Evolutionary conservation across 2,113 vertebrate species (phyloP), one percentile per base, ranked within the genome.

Genomic region (Meleagris gallopavo): DNA sequence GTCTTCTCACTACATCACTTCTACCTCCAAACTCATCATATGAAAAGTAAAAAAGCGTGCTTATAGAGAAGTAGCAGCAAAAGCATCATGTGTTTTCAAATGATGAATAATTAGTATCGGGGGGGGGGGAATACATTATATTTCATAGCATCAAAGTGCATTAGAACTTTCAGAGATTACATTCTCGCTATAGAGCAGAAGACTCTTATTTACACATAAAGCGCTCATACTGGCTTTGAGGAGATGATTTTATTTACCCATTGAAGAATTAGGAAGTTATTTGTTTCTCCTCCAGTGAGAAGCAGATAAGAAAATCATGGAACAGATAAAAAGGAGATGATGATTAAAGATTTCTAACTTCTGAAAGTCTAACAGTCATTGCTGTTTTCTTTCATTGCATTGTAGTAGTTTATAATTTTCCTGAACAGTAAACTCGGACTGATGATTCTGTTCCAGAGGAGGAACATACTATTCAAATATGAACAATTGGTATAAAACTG

Each of bases 381-480:
- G 61, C 12, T 66, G 16, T 34, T 77, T 6, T 3, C 71, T 83
- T 84, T 71, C 10, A 29, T 29, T 86, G 3, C 54, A 77, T 74
- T 95, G 57, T 41, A 91, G 34, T 61, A 86, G 54, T 58, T 87
- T 83, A 83, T 70, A 15, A 66, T 94, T 94, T 77, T 87, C 43
- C 21, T 21, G 55, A 85, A 76, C 24, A 67, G 22, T 50, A 83
- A 84, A 71, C 25, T 77, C 46, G 8, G 22, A 85, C 19, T 5
- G 10, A 10, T 80, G 41, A 83, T 40, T 65, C 55, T 58, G 14
- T 88, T 91, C 90, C 72, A 94, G 61, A 50, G 70, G 88, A 67
- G 27, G 45, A 93, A 69, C 2, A 70, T 52, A 32, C 41, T 73
- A 27, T 66, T 87, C 52, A 62, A 74, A 69, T 60, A 16, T 48